Conservation (phyloP, 2,113 vertebrate species). For the Mohoua ochrocephala region DNA sequence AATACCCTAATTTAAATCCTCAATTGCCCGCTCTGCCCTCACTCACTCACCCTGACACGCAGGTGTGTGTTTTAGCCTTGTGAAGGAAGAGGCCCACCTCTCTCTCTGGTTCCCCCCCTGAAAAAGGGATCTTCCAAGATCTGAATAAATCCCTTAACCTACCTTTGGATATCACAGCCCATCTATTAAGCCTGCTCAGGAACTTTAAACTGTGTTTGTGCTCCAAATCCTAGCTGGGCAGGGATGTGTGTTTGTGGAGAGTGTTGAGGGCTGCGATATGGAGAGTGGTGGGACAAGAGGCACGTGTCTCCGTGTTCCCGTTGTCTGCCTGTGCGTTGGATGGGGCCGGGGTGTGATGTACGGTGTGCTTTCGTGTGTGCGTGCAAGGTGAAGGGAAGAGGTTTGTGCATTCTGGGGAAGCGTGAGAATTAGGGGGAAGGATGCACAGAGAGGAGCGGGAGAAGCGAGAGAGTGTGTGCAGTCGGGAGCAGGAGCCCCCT, state of each 20-base stretch:
- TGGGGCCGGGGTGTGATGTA: neutral
- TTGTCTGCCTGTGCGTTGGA: neutral
- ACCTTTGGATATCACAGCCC: neutral
- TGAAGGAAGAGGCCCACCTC: neutral
- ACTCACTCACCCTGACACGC: neutral
- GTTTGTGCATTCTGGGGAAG: neutral
- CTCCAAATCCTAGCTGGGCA: neutral
- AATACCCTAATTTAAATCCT: conserved; percentile 16
- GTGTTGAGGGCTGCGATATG: fast-evolving
- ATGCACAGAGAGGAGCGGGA: neutral
- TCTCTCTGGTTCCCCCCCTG: neutral
- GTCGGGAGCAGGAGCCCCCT: neutral
- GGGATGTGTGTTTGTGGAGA: neutral
- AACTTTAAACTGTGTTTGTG: neutral
- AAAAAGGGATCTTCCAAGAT: neutral
- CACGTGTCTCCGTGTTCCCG: fast-evolving
- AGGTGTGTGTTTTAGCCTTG: neutral
- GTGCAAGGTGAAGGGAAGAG: neutral
- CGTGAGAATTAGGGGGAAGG: neutral
- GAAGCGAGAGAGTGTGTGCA: fast-evolving
- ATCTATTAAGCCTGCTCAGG: neutral
- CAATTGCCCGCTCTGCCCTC: neutral
- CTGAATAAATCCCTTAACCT: neutral
- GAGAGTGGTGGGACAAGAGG: fast-evolving
- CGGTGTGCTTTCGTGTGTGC: neutral